Percentiles rank a stretch among this genome's conserved stretches.
Evolutionary conservation across 2,797 vertebrate genomes (phyloP).

Genomic region (Pangasius djambal): DNA sequence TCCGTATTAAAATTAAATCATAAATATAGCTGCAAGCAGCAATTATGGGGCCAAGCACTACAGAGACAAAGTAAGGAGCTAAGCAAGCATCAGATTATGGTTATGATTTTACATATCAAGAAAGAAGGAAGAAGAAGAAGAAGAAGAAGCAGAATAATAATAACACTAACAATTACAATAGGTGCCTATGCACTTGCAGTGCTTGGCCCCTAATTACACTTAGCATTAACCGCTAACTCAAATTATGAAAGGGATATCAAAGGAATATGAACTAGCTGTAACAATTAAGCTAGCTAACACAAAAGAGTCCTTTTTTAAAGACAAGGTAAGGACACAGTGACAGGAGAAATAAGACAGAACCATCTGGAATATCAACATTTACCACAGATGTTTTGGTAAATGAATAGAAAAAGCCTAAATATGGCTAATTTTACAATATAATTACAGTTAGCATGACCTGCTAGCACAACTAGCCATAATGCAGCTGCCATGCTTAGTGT

Average conservation of each 20-base stretch:
- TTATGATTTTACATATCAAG: too few species aligned
- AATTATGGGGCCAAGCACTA: too few species aligned
- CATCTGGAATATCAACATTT: background rate
- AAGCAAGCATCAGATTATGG: too few species aligned
- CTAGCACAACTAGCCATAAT: background rate
- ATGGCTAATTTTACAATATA: background rate
- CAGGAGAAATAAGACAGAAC: background rate
- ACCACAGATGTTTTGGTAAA: background rate
- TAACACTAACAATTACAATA: too few species aligned
- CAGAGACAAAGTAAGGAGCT: too few species aligned
- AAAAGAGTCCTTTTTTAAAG: background rate
- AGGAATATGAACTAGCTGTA: background rate
- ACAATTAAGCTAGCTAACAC: background rate
- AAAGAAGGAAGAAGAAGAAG: too few species aligned
- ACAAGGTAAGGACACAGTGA: too few species aligned
- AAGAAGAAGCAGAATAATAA: too few species aligned
- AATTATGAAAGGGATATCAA: background rate
- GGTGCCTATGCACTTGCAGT: too few species aligned
- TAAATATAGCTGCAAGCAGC: background rate
- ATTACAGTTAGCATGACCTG: background rate
- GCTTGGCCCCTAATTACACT: background rate
- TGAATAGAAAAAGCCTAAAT: background rate
- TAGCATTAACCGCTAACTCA: background rate
- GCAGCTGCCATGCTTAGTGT: background rate
- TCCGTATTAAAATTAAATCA: background rate